A percentile compares a stretch with the other conserved stretches of the same genome.
phyloP scores from a whole-genome alignment of 2,797 vertebrate genomes.

The Antennarius maculatus region DNA sequence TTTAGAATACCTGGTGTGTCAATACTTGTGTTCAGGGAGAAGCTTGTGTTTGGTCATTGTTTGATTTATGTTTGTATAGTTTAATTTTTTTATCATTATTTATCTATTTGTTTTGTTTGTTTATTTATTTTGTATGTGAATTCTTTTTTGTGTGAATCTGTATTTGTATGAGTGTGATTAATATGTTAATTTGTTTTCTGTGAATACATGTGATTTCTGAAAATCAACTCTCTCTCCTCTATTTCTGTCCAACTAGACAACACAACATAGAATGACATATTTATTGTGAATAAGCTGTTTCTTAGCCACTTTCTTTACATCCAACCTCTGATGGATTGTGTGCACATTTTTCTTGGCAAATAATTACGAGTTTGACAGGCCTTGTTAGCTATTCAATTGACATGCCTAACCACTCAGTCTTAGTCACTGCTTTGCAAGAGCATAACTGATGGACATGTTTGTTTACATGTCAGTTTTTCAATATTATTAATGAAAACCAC shows the following conservation, averaged over 20 bases:
- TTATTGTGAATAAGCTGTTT: slow-evolving; percentile 1
- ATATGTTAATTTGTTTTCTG: too few relatives aligned
- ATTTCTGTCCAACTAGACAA: not conserved
- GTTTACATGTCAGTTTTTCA: slow-evolving; percentile 45
- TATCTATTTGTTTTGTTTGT: too few relatives aligned
- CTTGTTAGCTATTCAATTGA: slow-evolving; percentile 24
- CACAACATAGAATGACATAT: not conserved
- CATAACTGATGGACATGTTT: slow-evolving; percentile 47
- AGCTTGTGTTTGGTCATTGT: too few relatives aligned
- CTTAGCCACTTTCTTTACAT: slow-evolving; percentile 1
- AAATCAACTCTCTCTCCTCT: too few relatives aligned
- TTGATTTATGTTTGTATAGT: too few relatives aligned
- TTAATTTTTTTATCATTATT: too few relatives aligned
- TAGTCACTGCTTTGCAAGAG: slow-evolving; percentile 19
- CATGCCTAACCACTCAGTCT: slow-evolving; percentile 8
- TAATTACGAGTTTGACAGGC: slow-evolving; percentile 4
- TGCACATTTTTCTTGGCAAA: slow-evolving; percentile 1
- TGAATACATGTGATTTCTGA: too few relatives aligned
- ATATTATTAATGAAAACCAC: slow-evolving; percentile 36
- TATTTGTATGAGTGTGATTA: too few relatives aligned
- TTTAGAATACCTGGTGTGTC: too few relatives aligned
- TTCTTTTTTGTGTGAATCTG: too few relatives aligned
- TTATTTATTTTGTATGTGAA: too few relatives aligned
- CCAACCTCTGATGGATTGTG: not conserved
- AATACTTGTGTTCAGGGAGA: too few relatives aligned